Evolutionary conservation across 1,140 invertebrate species (phyloP), one percentile per base, ranked within the genome.

Genomic region (Telenomus remus): DNA sequence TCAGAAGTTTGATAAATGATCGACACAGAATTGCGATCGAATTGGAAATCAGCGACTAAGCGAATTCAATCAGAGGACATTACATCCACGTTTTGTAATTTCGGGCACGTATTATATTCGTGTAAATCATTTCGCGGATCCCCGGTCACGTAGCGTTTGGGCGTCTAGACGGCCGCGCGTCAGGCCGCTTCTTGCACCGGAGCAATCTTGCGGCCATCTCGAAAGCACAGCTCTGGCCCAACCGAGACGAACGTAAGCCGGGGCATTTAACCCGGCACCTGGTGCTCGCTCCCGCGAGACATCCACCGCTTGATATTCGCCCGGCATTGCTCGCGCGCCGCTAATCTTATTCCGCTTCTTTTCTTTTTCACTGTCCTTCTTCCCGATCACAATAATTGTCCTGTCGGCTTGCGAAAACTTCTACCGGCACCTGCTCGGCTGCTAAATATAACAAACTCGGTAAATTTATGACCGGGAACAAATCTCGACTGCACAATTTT

Each of bases 261-360:
- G 79, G 76, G 83, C 82, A 84, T 81, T 84, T 85, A 85, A 82
- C 81, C 84, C 80, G 64, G 74, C 85, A 86, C 85, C 85, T 86
- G 85, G 85, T 86, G 85, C 85, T 78, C 81, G 79, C 80, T 82
- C 85, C 85, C 82, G 79, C 79, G 84, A 84, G 85, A 86, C 82
- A n/a, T n/a, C n/a, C n/a, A 56, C 79, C 80, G 79, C 80, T 85
- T 86, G 81, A 82, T 86, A 86, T 86, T 86, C 84, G 82, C 81
- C 77, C 78, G 80, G 80, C 83, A 81, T 50, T 79, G 75, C 66
- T 66, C 73, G 39, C 49, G 66, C 66, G 9, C 8, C 50, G 42
- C 57, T 71, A 71, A 71, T 82, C 78, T 78, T 81, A 76, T 82
- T 82, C 13, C 79, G 68, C 47, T 66, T 51, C 16, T 13, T 34